phyloP scores from a whole-genome alignment of 2,797 vertebrate species.

The Dipus sagitta region DNA sequence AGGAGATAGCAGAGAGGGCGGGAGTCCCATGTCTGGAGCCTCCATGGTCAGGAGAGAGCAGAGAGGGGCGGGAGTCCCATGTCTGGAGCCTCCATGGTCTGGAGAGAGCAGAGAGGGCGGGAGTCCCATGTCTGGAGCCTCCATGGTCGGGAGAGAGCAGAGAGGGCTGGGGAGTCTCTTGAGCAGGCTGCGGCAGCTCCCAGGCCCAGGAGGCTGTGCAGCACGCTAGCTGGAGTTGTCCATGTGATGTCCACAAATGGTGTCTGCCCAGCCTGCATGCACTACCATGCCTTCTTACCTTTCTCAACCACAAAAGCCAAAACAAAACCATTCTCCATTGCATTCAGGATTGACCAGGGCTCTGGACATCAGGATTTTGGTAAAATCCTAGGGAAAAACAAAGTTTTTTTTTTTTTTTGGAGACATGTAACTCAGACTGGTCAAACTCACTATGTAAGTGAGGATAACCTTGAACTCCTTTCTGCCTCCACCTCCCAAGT shows the following conservation, averaged over 20 bases:
- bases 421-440: too few species aligned
- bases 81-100: background rate
- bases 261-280: background rate
- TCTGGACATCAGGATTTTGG: background rate
- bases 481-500: too few species aligned
- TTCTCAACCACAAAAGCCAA: background rate
- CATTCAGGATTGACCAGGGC: background rate
- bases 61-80: background rate
- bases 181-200: too few species aligned
- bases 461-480: too few species aligned
- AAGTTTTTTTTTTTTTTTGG: background rate
- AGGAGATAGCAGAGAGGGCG: too few species aligned
- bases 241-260: background rate
- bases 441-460: too few species aligned
- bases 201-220: background rate
- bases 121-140: background rate
- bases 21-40: background rate
- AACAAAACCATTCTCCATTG: background rate
- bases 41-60: too few species aligned
- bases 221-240: rapidly evolving
- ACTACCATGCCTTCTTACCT: background rate
- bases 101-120: background rate
- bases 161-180: too few species aligned
- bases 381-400: background rate
- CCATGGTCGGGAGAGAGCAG: too few species aligned